Evolutionary conservation across 2,797 vertebrate species (phyloP).

Genomic region (Lophius americanus): DNA sequence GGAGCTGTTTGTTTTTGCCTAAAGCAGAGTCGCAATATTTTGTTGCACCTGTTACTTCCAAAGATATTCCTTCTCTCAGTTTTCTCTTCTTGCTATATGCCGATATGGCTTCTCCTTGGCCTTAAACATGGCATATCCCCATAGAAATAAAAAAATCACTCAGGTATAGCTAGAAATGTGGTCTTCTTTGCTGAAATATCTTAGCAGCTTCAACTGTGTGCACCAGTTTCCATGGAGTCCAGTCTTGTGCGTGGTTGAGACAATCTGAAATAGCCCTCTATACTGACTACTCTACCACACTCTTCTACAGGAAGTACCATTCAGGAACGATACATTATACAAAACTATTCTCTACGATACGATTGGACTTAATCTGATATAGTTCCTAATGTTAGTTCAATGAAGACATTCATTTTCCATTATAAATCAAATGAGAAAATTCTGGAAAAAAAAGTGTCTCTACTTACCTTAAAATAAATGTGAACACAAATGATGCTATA

Average conservation of each 20-base stretch:
- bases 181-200: not conserved
- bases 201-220: conserved; percentile 4
- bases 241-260: conserved; percentile 24
- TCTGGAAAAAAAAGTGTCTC: too few relatives aligned
- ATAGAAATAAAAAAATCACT: not conserved
- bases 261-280: conserved; percentile 38
- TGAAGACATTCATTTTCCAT: too few relatives aligned
- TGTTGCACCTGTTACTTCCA: conserved; percentile 39
- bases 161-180: not conserved
- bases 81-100: not conserved
- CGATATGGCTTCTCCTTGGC: not conserved
- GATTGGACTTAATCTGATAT: too few relatives aligned
- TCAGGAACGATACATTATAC: too few relatives aligned
- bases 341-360: too few relatives aligned
- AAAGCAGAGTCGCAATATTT: conserved; percentile 45
- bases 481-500: too few relatives aligned
- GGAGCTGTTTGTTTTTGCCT: conserved; percentile 26
- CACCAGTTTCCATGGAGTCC: conserved; percentile 55
- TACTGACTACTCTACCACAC: not conserved
- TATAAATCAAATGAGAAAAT: too few relatives aligned
- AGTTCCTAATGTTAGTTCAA: too few relatives aligned
- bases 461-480: too few relatives aligned
- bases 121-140: not conserved
- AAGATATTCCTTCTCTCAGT: conserved; percentile 24
- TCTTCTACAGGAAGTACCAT: too few relatives aligned